phyloP scores from a whole-genome alignment of 2,888 invertebrate genomes.

The Drosophila aldrichi region DNA sequence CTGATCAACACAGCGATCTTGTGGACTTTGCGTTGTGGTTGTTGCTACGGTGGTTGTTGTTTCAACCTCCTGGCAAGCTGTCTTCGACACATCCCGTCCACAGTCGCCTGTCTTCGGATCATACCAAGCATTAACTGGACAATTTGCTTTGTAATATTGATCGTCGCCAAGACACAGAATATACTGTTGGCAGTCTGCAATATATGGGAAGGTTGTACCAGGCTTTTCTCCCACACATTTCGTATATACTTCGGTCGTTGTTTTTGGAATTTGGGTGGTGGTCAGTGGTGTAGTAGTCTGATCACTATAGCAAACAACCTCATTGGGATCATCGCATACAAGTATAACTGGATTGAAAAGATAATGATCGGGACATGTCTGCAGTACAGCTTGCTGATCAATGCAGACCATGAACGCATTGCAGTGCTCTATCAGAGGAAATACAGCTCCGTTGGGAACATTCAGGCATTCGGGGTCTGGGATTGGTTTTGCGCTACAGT shows the following conservation, averaged over 20 bases:
- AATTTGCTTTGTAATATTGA: conserved; percentile 42
- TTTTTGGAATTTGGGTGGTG: neutral
- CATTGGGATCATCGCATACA: conserved; percentile 60
- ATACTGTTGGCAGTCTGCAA: conserved; percentile 53
- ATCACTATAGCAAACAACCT: conserved; percentile 46
- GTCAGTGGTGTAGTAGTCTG: conserved; percentile 6
- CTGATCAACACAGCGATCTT: conserved; percentile 47
- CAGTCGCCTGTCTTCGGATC: conserved; percentile 64
- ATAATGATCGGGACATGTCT: conserved; percentile 48
- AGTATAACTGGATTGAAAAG: conserved; percentile 54
- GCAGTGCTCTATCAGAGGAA: conserved; percentile 59
- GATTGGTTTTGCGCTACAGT: conserved; percentile 27
- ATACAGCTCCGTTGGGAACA: conserved; percentile 28
- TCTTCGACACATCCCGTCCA: conserved; percentile 60
- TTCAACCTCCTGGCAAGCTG: conserved; percentile 49
- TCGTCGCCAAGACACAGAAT: conserved; percentile 62
- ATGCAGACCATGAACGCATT: conserved; percentile 59
- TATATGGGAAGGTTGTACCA: conserved; percentile 35
- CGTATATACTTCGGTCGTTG: neutral
- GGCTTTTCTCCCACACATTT: conserved; percentile 24
- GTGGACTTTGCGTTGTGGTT: conserved; percentile 20
- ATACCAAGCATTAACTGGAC: conserved; percentile 64
- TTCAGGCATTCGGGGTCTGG: conserved; percentile 34
- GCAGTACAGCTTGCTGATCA: conserved; percentile 16
- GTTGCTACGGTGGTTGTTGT: conserved; percentile 32